These are phyloP conservation scores for Telmatherina bonti DNA, from an alignment of 2,797 vertebrate genomes.

Conservation along the genomic window DNA sequence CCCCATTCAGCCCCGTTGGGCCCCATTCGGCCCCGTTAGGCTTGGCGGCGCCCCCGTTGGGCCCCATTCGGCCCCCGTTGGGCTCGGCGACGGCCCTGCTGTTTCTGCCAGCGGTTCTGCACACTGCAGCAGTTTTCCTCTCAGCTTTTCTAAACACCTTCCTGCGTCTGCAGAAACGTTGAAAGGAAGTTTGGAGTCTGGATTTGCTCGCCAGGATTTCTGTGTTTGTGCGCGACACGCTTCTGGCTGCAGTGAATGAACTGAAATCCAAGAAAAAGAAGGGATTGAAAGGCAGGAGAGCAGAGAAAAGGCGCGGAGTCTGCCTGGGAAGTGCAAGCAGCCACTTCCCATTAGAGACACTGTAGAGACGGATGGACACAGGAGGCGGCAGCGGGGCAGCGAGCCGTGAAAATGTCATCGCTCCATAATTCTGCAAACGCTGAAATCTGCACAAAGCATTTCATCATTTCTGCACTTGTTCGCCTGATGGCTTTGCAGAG, in stretches of 20 bases:
- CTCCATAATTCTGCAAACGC: background rate
- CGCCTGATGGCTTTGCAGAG: background rate
- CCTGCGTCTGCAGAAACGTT: too few species aligned
- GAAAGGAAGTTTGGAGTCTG: too few species aligned
- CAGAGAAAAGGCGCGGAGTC: background rate
- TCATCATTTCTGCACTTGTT: background rate
- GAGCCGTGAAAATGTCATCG: background rate
- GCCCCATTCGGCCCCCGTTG: too few species aligned
- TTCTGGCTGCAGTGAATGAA: background rate
- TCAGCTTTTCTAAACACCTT: too few species aligned
- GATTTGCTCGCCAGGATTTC: too few species aligned
- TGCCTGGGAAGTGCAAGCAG: conserved; percentile 32
- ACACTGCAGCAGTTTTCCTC: too few species aligned
- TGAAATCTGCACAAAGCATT: background rate
- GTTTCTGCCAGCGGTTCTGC: too few species aligned
- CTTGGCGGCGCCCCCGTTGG: too few species aligned
- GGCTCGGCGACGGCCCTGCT: too few species aligned
- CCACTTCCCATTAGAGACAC: conserved; percentile 25
- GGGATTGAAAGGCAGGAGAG: background rate
- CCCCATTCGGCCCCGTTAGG: too few species aligned
- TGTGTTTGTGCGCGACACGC: background rate
- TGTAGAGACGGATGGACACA: conserved; percentile 4
- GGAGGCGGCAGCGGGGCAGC: background rate
- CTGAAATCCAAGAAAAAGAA: background rate
- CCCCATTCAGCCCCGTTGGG: too few species aligned